A percentile compares a stretch with the other conserved stretches of the same genome.
phyloP scores from a whole-genome alignment of 35 echinoderm and acorn worm species.

The Chiridota heheva region DNA sequence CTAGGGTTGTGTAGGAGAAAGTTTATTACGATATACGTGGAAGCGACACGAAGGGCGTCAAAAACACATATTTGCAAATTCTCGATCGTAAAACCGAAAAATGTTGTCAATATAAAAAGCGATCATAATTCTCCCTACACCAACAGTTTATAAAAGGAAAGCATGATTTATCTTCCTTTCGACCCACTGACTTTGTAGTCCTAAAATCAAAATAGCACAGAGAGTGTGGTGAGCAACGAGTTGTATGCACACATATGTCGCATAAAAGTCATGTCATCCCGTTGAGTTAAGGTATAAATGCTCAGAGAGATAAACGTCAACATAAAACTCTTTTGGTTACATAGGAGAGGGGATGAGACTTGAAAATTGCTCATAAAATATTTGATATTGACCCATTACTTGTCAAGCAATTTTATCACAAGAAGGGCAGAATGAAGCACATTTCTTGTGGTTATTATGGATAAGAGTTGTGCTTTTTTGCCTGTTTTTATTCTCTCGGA shows the following conservation, averaged over 20 bases:
- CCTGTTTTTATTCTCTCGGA: constrained; percentile 44
- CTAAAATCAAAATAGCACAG: not conserved
- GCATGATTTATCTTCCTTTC: constrained; percentile 29
- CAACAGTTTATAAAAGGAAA: not conserved
- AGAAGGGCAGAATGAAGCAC: not conserved
- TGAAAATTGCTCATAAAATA: constrained; percentile 23
- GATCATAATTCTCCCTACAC: constrained; percentile 37
- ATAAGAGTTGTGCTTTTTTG: too few relatives aligned
- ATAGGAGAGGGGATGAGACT: constrained; percentile 10
- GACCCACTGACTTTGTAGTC: constrained; percentile 61
- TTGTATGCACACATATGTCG: constrained; percentile 35
- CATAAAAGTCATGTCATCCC: constrained; percentile 38
- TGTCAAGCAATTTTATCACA: constrained; percentile 5
- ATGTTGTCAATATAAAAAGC: constrained; percentile 58
- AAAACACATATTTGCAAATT: constrained; percentile 58
- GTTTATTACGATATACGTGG: not conserved
- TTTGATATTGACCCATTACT: constrained; percentile 43
- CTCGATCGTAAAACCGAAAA: constrained; percentile 52
- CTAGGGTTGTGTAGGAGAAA: too few relatives aligned
- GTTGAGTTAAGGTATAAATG: constrained; percentile 21
- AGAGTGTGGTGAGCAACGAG: constrained; percentile 2
- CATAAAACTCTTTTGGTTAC: not conserved
- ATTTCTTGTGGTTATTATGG: constrained; percentile 38
- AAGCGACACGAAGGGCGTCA: constrained; percentile 45
- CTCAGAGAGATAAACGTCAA: not conserved